Evolutionary conservation across 2,888 invertebrate species (phyloP), one percentile per base, ranked within the genome.

Genomic region (Deilephila elpenor): DNA sequence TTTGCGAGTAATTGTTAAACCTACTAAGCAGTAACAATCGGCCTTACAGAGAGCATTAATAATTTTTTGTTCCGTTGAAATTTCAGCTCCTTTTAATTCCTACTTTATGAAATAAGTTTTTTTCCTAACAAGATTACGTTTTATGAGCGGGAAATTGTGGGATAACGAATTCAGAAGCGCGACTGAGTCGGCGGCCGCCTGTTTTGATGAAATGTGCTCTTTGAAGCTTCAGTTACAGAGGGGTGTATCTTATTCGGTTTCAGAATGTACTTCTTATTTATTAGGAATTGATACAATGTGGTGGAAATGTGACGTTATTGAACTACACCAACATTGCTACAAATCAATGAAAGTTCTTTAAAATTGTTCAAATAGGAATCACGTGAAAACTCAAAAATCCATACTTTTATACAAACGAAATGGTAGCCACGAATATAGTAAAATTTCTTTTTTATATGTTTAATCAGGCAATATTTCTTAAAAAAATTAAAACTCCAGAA

Each of bases 31-130:
- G 86, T 88, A 83, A 86, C 87, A 88, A 86, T 88, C 85, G 84
- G 79, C 74, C 79, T 87, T 81, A 87, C 84, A 86, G 88, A 89
- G 88, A 88, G 86, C 87, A 89, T 90, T 91, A 88, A 88, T 87
- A 88, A 81, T 78, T 78, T 84, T 85, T 83, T 81, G 79, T 81
- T 75, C 78, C 77, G 75, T 79, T 79, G 82, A 79, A 86, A 83
- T 83, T 86, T 79, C 81, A 79, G 79, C 78, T 82, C 78, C 85
- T 88, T 91, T 93, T 91, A 91, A 93, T 92, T 91, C 84, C 81
- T 86, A 84, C 88, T 91, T 92, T 93, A 90, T 93, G 91, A 91
- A 93, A 93, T 91, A 93, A 94, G 91, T 93, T 93, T 91, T 89
- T 85, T 86, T 84, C 85, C 77, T 92, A 93, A 94, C 93, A 89